Conservation (phyloP, 2,888 invertebrate species). For the Amphipoea oculea region DNA sequence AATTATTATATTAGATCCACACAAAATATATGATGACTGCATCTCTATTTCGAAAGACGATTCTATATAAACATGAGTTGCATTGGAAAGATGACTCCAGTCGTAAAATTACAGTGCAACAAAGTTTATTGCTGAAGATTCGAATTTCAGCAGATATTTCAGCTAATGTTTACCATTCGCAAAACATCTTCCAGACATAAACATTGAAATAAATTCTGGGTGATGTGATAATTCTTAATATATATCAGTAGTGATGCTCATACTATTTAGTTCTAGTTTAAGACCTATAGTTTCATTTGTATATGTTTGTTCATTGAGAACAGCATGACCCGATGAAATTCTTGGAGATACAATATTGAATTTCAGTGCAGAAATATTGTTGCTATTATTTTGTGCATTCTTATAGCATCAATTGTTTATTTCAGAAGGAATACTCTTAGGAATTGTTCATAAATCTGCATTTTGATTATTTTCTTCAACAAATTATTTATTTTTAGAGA, state of each 20-base stretch:
- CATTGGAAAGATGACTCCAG: conserved; percentile 29
- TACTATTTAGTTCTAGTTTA: conserved; percentile 9
- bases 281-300: not conserved
- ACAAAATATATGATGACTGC: not conserved
- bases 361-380: not conserved
- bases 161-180: conserved; percentile 71
- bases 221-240: conserved; percentile 74
- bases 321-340: not conserved
- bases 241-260: conserved; percentile 56
- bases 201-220: conserved; percentile 69
- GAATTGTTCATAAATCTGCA: not conserved
- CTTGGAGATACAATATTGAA: conserved; percentile 1
- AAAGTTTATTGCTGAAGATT: conserved; percentile 33
- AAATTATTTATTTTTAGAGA: conserved; percentile 9
- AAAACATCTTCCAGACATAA: conserved; percentile 80
- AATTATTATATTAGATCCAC: not conserved
- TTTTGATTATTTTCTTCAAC: not conserved
- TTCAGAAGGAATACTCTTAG: not conserved
- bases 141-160: conserved; percentile 40
- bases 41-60: conserved; percentile 1
- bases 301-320: not conserved
- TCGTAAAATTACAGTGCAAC: conserved; percentile 49
- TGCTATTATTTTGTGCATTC: not conserved
- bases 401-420: not conserved
- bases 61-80: conserved; percentile 23